A percentile compares a stretch with the other conserved stretches of the same genome.
These are phyloP conservation scores for Papilio dardanus DNA, from an alignment of 1,140 invertebrate species.

Conservation along the genomic window DNA sequence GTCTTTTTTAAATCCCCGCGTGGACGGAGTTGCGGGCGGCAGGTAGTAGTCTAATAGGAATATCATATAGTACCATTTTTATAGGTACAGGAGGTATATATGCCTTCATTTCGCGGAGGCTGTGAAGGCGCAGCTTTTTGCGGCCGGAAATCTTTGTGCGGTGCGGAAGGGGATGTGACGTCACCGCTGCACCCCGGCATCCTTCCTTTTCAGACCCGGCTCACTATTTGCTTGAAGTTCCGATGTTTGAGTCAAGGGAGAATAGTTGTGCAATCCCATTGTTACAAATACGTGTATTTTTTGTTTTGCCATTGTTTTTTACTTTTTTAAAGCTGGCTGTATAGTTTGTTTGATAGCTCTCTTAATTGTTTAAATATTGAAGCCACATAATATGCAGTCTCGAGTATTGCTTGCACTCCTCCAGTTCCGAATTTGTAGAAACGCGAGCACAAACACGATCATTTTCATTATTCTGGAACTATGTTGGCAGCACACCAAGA, in stretches of 20 bases:
- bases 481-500: conserved; percentile 11
- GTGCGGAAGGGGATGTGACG: conserved; percentile 16
- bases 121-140: conserved; percentile 7
- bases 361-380: not conserved
- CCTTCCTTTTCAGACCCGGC: not conserved
- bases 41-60: too few relatives aligned
- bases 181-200: not conserved
- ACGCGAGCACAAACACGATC: not conserved
- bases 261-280: not conserved
- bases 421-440: not conserved
- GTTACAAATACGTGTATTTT: not conserved
- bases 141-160: conserved; percentile 23
- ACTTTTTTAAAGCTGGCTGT: not conserved
- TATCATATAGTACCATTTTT: too few relatives aligned
- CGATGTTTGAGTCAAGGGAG: not conserved
- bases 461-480: not conserved
- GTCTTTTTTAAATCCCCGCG: too few relatives aligned
- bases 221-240: conserved; percentile 20
- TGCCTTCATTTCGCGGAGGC: conserved; percentile 4
- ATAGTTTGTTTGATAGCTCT: not conserved
- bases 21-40: too few relatives aligned
- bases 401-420: not conserved
- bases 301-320: not conserved
- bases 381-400: not conserved
- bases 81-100: conserved; percentile 2